phyloP scores from a whole-genome alignment of 2,888 invertebrate species.

The Perizoma affinitatum region DNA sequence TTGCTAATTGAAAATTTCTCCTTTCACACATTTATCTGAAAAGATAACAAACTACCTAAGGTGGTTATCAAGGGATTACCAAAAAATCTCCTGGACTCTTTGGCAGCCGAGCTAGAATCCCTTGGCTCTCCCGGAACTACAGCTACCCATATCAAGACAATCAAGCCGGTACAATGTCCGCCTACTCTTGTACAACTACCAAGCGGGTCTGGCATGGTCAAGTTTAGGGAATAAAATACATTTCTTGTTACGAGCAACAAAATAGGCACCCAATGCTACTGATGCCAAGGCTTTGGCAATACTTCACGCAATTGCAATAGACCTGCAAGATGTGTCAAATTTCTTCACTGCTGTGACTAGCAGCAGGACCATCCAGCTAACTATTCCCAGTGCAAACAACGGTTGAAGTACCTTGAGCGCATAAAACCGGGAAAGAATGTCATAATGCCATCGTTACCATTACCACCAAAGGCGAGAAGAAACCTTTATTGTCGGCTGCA shows the following conservation, averaged over 20 bases:
- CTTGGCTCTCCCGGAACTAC: no score
- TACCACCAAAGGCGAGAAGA: neutral
- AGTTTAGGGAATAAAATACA: no score
- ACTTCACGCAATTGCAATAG: conserved; percentile 7
- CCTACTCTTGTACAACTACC: neutral
- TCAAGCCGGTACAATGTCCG: neutral
- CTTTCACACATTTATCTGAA: no score
- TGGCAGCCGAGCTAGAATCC: no score
- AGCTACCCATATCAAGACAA: neutral
- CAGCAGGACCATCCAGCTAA: conserved; percentile 5
- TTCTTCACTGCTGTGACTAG: neutral
- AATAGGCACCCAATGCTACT: conserved; percentile 4
- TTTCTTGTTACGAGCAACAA: neutral
- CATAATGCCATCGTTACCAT: neutral
- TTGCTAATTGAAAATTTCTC: no score
- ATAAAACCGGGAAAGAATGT: neutral
- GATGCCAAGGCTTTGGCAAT: conserved; percentile 4
- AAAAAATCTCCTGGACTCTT: no score
- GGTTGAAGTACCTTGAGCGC: conserved; percentile 2
- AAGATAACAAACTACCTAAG: no score
- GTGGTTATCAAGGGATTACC: no score
- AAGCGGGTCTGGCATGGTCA: no score
- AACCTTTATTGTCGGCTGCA: no score
- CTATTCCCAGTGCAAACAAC: no score
- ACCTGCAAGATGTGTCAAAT: neutral